A percentile compares a stretch with the other conserved stretches of the same genome.
Conservation (phyloP, 2,888 invertebrate genomes). For the Heliothis peltigera region DNA sequence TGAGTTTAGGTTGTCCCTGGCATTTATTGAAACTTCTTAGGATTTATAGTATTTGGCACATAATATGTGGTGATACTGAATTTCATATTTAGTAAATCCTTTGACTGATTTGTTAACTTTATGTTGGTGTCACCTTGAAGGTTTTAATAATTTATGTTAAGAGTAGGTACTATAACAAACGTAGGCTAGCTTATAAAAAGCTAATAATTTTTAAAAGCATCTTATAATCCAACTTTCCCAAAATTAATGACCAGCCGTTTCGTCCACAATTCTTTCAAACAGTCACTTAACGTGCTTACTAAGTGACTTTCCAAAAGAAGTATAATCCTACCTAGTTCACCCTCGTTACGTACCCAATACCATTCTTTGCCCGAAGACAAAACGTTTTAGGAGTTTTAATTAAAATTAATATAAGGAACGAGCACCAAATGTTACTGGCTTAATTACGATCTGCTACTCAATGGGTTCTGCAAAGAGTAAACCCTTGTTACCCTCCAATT, state of each 20-base stretch:
- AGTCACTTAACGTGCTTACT: slow-evolving; percentile 31
- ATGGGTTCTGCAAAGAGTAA: slow-evolving; percentile 54
- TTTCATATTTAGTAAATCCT: no score
- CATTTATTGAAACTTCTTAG: no score
- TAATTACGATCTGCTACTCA: slow-evolving; percentile 62
- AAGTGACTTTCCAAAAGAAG: slow-evolving; percentile 53
- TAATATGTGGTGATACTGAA: no score
- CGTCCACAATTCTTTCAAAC: slow-evolving; percentile 22
- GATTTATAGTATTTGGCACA: no score
- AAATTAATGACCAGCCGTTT: slow-evolving; percentile 32
- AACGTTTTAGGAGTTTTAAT: slow-evolving; percentile 61
- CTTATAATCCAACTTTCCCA: slow-evolving; percentile 13
- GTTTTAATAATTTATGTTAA: background rate
- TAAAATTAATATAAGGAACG: slow-evolving; percentile 62
- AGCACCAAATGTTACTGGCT: slow-evolving; percentile 62
- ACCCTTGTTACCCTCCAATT: slow-evolving; percentile 68
- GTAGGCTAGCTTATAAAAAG: background rate
- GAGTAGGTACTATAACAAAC: background rate
- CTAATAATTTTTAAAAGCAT: slow-evolving; percentile 13
- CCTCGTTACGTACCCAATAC: slow-evolving; percentile 39
- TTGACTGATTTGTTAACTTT: no score
- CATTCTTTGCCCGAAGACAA: slow-evolving; percentile 59
- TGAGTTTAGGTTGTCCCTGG: no score
- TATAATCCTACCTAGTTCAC: slow-evolving; percentile 37
- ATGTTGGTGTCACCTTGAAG: no score